Evolutionary conservation across 2,888 invertebrate genomes (phyloP).

Genomic region (Geophilus truncorum): DNA sequence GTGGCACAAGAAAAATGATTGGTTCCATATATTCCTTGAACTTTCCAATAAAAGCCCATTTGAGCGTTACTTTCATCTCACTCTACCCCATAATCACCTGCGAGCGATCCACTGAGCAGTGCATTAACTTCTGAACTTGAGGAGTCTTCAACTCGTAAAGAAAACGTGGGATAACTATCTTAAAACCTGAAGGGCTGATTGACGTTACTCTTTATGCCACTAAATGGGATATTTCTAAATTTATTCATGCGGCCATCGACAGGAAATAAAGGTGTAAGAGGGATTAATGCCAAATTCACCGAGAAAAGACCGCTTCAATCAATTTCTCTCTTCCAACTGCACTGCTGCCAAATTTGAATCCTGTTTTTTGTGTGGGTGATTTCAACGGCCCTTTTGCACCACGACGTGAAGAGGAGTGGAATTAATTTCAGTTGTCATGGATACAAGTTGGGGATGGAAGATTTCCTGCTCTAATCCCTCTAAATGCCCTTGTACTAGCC

Average conservation of each 20-base stretch:
- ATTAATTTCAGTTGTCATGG: slow-evolving; percentile 23
- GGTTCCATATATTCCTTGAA: slow-evolving; percentile 15
- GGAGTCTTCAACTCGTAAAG: slow-evolving; percentile 8
- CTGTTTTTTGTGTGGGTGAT: not conserved
- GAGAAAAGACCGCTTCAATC: not conserved
- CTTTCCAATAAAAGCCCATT: slow-evolving; percentile 22
- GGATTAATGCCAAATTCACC: not conserved
- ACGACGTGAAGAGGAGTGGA: not conserved
- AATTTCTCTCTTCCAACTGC: not conserved
- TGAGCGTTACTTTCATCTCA: slow-evolving; percentile 17
- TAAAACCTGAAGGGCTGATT: not conserved
- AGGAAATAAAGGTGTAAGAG: not conserved
- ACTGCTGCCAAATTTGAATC: not conserved
- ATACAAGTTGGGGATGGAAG: not conserved
- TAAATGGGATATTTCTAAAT: not conserved
- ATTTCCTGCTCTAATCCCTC: not conserved
- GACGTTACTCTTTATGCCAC: not conserved
- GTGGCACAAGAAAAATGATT: slow-evolving; percentile 22
- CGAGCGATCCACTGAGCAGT: slow-evolving; percentile 13
- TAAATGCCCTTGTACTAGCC: not conserved
- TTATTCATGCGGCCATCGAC: not conserved
- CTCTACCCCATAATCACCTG: slow-evolving; percentile 9
- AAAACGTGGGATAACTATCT: not conserved
- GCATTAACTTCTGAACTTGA: slow-evolving; percentile 25
- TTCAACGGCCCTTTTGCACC: not conserved